phyloP scores from a whole-genome alignment of 53 echinoderm and acorn worm species.

The Pentamera pediparva region DNA sequence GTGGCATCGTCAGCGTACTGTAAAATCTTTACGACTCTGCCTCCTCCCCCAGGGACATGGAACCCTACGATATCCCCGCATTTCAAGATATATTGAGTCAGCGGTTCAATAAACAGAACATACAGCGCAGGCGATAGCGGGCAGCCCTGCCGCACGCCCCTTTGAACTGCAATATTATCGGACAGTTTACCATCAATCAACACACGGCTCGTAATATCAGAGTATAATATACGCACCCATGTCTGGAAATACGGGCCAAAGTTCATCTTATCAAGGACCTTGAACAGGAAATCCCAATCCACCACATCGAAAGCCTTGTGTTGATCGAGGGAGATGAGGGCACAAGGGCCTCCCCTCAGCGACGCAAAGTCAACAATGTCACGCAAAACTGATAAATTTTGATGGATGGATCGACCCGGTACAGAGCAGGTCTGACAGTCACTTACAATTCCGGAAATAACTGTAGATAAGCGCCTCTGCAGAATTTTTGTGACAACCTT shows the following conservation, averaged over 20 bases:
- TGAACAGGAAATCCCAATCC: slow-evolving; percentile 29
- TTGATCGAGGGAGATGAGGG: slow-evolving; percentile 39
- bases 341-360: slow-evolving; percentile 13
- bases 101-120: slow-evolving; percentile 42
- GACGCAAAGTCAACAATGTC: slow-evolving; percentile 43
- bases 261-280: slow-evolving; percentile 1
- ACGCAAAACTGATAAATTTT: slow-evolving; percentile 43
- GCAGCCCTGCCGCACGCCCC: slow-evolving; percentile 34
- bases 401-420: slow-evolving; percentile 46
- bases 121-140: slow-evolving; percentile 29
- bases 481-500: slow-evolving; percentile 53
- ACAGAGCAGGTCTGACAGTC: slow-evolving; percentile 48
- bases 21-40: slow-evolving; percentile 19
- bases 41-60: slow-evolving; percentile 24
- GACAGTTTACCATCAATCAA: no score
- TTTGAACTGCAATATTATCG: no score
- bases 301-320: slow-evolving; percentile 37
- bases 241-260: slow-evolving; percentile 10
- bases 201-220: slow-evolving; percentile 27
- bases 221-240: slow-evolving; percentile 35
- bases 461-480: slow-evolving; percentile 18
- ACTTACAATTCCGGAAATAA: slow-evolving; percentile 19
- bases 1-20: slow-evolving; percentile 52
- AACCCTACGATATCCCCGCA: slow-evolving; percentile 9
- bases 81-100: slow-evolving; percentile 22